A percentile compares a stretch with the other conserved stretches of the same genome.
phyloP scores from a whole-genome alignment of 2,113 vertebrate genomes.

The Bucco capensis region DNA sequence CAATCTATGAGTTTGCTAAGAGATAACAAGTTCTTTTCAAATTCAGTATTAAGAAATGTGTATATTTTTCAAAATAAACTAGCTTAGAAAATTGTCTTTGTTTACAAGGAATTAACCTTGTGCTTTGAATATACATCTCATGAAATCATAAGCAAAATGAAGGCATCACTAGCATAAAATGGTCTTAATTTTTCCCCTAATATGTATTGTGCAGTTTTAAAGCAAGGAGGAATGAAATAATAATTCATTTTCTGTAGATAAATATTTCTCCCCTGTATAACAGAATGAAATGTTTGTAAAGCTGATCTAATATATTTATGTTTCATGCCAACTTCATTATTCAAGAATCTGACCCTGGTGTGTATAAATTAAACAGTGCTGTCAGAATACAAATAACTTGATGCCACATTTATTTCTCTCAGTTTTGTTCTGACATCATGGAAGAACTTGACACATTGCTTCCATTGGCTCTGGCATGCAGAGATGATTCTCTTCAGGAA shows the following conservation, averaged over 20 bases:
- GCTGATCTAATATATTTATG: conserved; percentile 36
- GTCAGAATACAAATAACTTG: conserved; percentile 64
- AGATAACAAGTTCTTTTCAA: not conserved
- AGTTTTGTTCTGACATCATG: conserved; percentile 91
- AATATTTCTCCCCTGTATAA: not conserved
- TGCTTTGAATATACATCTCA: not conserved
- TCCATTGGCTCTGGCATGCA: conserved; percentile 86
- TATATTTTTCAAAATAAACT: not conserved
- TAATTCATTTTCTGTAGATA: not conserved
- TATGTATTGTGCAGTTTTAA: not conserved
- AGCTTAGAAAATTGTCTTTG: not conserved
- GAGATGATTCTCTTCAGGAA: conserved; percentile 82
- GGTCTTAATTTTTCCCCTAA: not conserved
- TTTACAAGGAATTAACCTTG: not conserved
- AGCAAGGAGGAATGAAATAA: not conserved
- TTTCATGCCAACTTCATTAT: conserved; percentile 50
- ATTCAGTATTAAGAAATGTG: not conserved
- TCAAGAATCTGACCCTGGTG: conserved; percentile 29
- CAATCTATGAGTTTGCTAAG: not conserved
- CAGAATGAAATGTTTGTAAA: conserved; percentile 36
- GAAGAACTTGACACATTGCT: conserved; percentile 87
- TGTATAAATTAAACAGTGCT: conserved; percentile 48
- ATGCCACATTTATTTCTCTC: conserved; percentile 60
- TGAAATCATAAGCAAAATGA: not conserved
- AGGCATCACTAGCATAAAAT: conserved; percentile 8